These are phyloP conservation scores for Scomberomorus guttatus DNA, from an alignment of 2,797 vertebrate species.

Conservation along the genomic window DNA sequence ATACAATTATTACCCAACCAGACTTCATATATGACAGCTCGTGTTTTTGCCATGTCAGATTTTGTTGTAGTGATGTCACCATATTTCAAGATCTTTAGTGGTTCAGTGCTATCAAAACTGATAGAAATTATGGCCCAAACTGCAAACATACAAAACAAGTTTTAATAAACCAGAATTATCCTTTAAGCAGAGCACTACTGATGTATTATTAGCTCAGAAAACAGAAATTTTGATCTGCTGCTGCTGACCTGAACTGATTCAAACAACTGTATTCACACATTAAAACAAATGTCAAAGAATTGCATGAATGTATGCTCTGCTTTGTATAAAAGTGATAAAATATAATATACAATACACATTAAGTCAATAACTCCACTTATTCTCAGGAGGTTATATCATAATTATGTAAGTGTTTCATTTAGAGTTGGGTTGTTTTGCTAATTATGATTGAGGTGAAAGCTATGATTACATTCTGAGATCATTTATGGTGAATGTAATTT, in stretches of 20 bases:
- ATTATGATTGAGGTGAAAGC: background rate
- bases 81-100: too few relatives aligned
- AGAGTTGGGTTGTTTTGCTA: too few relatives aligned
- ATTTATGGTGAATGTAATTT: background rate
- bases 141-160: background rate
- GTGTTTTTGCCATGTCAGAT: too few relatives aligned
- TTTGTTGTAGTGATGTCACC: too few relatives aligned
- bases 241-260: background rate
- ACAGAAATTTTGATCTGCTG: too few relatives aligned
- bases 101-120: too few relatives aligned
- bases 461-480: background rate
- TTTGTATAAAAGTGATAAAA: background rate
- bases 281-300: background rate
- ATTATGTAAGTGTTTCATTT: too few relatives aligned
- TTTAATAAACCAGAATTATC: background rate
- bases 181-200: background rate
- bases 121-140: too few relatives aligned
- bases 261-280: background rate
- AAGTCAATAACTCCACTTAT: background rate
- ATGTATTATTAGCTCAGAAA: background rate
- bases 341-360: background rate
- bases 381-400: too few relatives aligned
- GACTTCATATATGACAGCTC: too few relatives aligned
- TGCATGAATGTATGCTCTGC: background rate
- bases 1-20: too few relatives aligned